Conservation (phyloP, 2,797 vertebrate genomes). For the Dallia pectoralis region DNA sequence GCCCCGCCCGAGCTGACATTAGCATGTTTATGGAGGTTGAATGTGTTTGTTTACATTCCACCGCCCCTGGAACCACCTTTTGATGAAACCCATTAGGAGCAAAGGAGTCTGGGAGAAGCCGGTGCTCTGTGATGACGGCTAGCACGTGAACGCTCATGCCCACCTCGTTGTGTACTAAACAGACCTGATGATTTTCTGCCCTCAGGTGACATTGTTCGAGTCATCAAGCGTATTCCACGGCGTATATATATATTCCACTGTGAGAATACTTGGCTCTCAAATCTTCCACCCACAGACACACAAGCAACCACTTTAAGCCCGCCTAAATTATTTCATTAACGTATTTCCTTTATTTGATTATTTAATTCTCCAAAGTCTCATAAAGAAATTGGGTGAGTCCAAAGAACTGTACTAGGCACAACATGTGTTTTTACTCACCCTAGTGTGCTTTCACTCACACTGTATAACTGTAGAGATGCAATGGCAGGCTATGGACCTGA, state of each 20-base stretch:
- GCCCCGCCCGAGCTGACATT: constrained; percentile 17
- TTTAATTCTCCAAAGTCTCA: neutral
- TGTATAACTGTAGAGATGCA: constrained; percentile 54
- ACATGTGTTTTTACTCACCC: constrained; percentile 48
- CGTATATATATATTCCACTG: neutral
- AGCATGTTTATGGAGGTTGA: constrained; percentile 33
- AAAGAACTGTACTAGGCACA: constrained; percentile 20
- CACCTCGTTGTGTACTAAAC: neutral
- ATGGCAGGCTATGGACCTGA: constrained; percentile 64
- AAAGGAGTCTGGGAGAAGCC: constrained; percentile 3
- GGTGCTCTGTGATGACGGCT: neutral
- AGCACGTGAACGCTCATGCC: neutral
- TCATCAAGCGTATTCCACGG: neutral
- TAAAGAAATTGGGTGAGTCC: neutral
- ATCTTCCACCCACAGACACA: neutral
- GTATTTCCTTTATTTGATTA: neutral
- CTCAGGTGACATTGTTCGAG: neutral
- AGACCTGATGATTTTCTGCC: neutral
- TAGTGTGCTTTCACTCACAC: constrained; percentile 50
- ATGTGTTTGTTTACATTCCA: constrained; percentile 20
- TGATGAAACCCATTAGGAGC: constrained; percentile 34
- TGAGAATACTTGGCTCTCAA: neutral
- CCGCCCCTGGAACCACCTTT: constrained; percentile 25
- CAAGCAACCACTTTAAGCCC: neutral
- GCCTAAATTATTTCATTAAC: neutral